Evolutionary conservation across 2,113 vertebrate species (phyloP).

Genomic region (Hemibagrus wyckioides): DNA sequence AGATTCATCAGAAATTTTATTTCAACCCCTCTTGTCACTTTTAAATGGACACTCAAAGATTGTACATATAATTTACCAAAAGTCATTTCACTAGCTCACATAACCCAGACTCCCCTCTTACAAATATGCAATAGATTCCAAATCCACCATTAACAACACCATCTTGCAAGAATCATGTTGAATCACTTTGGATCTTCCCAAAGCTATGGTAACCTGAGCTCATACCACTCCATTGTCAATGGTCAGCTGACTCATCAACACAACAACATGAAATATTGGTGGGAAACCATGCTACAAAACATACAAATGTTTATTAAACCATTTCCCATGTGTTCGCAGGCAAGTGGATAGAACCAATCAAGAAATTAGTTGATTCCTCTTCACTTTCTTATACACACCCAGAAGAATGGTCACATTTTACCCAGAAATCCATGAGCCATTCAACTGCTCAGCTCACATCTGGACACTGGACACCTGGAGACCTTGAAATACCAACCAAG

Average conservation of each 20-base stretch:
- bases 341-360: no score
- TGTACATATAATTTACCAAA: not conserved
- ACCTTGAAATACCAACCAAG: not conserved
- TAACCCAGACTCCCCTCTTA: not conserved
- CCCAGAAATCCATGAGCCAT: not conserved
- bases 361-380: not conserved
- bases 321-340: not conserved
- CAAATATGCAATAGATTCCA: not conserved
- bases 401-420: not conserved
- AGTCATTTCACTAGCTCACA: not conserved
- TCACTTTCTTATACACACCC: not conserved
- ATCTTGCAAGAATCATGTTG: not conserved
- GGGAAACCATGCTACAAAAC: not conserved
- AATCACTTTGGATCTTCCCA: not conserved
- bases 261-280: not conserved
- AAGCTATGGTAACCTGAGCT: not conserved
- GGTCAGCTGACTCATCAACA: not conserved
- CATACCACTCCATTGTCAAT: not conserved
- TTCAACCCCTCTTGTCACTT: not conserved
- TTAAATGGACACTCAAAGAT: not conserved
- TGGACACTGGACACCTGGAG: not conserved
- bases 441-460: not conserved
- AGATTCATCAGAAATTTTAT: not conserved
- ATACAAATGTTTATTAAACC: not conserved
- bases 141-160: not conserved